Percentiles rank a stretch among this genome's conserved stretches.
phyloP scores from a whole-genome alignment of 2,888 invertebrate genomes.

The Argynnis bischoffii region DNA sequence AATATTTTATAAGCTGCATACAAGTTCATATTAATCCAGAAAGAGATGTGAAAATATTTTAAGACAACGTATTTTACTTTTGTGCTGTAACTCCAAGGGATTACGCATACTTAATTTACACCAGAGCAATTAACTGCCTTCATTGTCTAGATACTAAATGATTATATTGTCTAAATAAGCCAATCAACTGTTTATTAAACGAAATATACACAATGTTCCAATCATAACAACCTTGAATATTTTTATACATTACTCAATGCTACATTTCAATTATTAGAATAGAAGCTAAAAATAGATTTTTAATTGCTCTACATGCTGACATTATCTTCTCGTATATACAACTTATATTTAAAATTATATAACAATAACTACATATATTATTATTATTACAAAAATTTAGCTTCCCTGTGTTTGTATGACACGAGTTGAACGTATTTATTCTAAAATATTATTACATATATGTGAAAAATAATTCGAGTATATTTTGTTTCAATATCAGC shows the following conservation, averaged over 20 bases:
- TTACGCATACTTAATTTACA: conserved; percentile 1
- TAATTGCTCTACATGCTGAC: conserved; percentile 8
- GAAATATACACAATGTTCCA: conserved; percentile 15
- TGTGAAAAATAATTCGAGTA: no score
- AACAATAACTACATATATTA: no score
- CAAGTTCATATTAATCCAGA: no score
- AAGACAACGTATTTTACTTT: not conserved
- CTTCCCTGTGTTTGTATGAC: no score
- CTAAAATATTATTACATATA: no score
- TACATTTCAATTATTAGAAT: conserved; percentile 17
- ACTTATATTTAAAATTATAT: no score
- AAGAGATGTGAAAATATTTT: no score
- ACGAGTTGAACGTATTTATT: no score
- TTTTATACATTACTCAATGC: conserved; percentile 8
- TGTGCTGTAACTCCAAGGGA: not conserved
- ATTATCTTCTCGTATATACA: not conserved
- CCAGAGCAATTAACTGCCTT: not conserved
- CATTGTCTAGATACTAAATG: not conserved
- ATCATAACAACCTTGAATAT: conserved; percentile 24
- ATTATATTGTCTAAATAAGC: conserved; percentile 7
- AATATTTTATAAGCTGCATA: no score
- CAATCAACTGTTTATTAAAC: conserved; percentile 20
- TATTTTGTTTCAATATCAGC: no score
- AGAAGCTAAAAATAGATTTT: conserved; percentile 21
- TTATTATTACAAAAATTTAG: no score